Base-by-base conservation (phyloP, 2,797 vertebrate genomes). In the Furcifer pardalis region DNA sequence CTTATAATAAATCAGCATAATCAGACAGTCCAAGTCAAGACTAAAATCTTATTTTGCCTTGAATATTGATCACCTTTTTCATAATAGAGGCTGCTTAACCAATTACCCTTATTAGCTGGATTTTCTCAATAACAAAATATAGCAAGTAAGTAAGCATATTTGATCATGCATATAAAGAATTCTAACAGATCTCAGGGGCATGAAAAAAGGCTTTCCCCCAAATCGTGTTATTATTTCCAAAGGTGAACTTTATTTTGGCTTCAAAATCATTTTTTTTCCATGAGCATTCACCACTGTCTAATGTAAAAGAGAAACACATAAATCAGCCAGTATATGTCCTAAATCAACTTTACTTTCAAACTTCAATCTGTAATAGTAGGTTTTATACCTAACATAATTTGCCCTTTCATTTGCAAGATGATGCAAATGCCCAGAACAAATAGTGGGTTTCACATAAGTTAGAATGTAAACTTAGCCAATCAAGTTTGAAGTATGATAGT, bases 301-400 rank as follows among this genome's bases (percentile, higher is more conserved):
- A 12, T 68, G 72, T 82, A 75, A 68, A 74, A 79, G 71, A 74
- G n/a, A 80, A 83, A 63, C 49, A 49, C 65, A 68, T 77, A 88
- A 80, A 80, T 85, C 56, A 85, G 42, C 62, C 60, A 8, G 37
- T 82, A 9, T 60, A 27, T 77, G 17, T 75, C 32, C 72, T 84
- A 52, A 72, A 62, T 35, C 49, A 75, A 81, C 66, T 74, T 85
- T 81, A 4, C 17, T 79, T 83, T 81, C 37, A 74, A 66, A 19
- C 62, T 66, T 35, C 81, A 30, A 88, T 56, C 37, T 81, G 7
- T 83, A 87, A 59, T 4, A 80, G 21, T 77, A 40, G 42, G 59
- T 89, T n/a, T 87, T 0, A 0, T 89, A 77, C 82, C 83, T 9
- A 84, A 79, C 56, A 66, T 71, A 82, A 72, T 46, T 74, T 79